A percentile compares a stretch with the other conserved stretches of the same genome.
These are phyloP conservation scores for Tenrec ecaudatus DNA, from an alignment of 2,113 vertebrate genomes.

Conservation along the genomic window DNA sequence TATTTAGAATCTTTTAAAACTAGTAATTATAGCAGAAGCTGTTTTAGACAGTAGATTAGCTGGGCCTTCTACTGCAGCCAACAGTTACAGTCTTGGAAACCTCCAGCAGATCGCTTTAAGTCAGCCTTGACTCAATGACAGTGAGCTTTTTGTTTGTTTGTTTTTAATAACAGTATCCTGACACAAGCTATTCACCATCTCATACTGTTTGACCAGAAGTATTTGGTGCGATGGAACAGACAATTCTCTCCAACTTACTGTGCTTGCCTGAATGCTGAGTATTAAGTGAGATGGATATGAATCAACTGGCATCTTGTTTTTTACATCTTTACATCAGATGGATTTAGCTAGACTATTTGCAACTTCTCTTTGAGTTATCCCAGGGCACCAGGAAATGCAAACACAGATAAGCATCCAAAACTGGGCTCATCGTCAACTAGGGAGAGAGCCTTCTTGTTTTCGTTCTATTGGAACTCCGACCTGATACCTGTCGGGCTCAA, in stretches of 20 bases:
- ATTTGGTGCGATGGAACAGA: not conserved
- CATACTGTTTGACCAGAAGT: not conserved
- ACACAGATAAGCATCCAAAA: not conserved
- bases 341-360: slow-evolving; percentile 13
- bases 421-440: not conserved
- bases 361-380: not conserved
- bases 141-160: not conserved
- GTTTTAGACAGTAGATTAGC: not conserved
- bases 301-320: not conserved
- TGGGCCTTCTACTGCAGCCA: too few relatives aligned
- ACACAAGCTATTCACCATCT: not conserved
- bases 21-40: not conserved
- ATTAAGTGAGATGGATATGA: not conserved
- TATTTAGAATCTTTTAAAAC: not conserved
- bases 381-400: not conserved
- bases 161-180: too few relatives aligned
- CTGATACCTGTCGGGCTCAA: not conserved
- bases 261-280: not conserved
- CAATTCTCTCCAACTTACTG: not conserved
- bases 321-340: slow-evolving; percentile 9
- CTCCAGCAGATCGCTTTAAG: too few relatives aligned
- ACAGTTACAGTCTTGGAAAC: too few relatives aligned
- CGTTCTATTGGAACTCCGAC: not conserved
- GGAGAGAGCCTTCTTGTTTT: not conserved
- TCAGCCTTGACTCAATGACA: too few relatives aligned